Evolutionary conservation across 2,888 invertebrate genomes (phyloP).

Genomic region (Paralinhomoeus sp.): DNA sequence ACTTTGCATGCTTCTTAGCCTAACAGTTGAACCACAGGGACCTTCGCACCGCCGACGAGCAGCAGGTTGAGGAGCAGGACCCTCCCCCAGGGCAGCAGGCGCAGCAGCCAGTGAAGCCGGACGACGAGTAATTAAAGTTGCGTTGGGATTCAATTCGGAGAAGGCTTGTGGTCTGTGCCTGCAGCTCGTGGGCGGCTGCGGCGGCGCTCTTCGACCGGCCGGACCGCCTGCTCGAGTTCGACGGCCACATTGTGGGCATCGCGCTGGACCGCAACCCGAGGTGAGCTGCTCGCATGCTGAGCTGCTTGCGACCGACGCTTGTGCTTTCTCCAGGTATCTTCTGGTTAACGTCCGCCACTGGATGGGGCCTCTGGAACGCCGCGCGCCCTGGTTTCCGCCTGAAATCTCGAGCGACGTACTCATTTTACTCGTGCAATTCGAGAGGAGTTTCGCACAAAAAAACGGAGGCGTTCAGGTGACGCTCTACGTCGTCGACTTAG

Average conservation of each 20-base stretch:
- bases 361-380: neutral
- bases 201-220: conserved; percentile 36
- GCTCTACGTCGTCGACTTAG: conserved; percentile 59
- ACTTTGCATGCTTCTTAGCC: neutral
- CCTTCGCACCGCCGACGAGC: too few relatives aligned
- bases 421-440: too few relatives aligned
- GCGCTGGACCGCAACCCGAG: conserved; percentile 42
- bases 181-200: conserved; percentile 19
- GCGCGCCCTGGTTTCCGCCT: neutral
- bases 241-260: conserved; percentile 68
- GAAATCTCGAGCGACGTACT: too few relatives aligned
- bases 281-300: too few relatives aligned
- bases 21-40: neutral
- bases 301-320: neutral
- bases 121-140: too few relatives aligned
- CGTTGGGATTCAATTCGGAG: too few relatives aligned
- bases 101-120: too few relatives aligned
- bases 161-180: too few relatives aligned
- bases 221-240: conserved; percentile 55
- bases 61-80: too few relatives aligned
- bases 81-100: conserved; percentile 26
- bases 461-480: conserved; percentile 50
- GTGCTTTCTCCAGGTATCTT: neutral
- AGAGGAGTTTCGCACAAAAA: too few relatives aligned
- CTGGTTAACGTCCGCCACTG: neutral